These are phyloP conservation scores for Dichetophora obliterata DNA, from an alignment of 2,888 invertebrate species.

Conservation along the genomic window DNA sequence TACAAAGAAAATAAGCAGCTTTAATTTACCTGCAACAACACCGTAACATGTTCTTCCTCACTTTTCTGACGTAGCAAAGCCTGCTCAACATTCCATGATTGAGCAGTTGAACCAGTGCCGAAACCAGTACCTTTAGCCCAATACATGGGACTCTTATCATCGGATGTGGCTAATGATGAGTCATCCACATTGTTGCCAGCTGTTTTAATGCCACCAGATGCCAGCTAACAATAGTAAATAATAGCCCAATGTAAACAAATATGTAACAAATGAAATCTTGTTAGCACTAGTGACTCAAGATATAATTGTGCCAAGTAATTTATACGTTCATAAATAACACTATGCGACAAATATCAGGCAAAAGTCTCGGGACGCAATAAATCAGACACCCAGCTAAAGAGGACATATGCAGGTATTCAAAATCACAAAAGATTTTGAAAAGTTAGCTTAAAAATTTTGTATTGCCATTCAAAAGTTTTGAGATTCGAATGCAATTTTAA, in stretches of 20 bases:
- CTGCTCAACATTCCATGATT: constrained; percentile 97
- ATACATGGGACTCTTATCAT: constrained; percentile 84
- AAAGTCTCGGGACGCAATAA: no score
- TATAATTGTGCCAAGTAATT: no score
- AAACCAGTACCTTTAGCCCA: constrained; percentile 98
- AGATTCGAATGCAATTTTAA: no score
- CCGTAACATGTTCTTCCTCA: constrained; percentile 95
- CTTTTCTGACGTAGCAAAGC: constrained; percentile 89
- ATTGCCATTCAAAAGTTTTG: no score
- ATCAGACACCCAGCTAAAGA: no score
- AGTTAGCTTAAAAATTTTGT: no score
- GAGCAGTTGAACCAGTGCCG: constrained; percentile 94
- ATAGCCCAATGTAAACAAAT: neutral
- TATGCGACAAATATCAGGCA: no score
- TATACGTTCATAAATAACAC: neutral
- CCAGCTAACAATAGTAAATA: constrained; percentile 23
- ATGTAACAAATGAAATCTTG: neutral
- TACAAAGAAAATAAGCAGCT: no score
- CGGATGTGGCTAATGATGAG: constrained; percentile 69
- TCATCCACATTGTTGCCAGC: constrained; percentile 64
- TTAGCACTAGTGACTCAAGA: neutral
- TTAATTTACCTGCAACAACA: constrained; percentile 75
- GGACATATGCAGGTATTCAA: no score
- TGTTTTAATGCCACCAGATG: constrained; percentile 52
- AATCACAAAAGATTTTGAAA: no score